These are phyloP conservation scores for Hucho hucho DNA, from an alignment of 2,113 vertebrate genomes.

Conservation along the genomic window DNA sequence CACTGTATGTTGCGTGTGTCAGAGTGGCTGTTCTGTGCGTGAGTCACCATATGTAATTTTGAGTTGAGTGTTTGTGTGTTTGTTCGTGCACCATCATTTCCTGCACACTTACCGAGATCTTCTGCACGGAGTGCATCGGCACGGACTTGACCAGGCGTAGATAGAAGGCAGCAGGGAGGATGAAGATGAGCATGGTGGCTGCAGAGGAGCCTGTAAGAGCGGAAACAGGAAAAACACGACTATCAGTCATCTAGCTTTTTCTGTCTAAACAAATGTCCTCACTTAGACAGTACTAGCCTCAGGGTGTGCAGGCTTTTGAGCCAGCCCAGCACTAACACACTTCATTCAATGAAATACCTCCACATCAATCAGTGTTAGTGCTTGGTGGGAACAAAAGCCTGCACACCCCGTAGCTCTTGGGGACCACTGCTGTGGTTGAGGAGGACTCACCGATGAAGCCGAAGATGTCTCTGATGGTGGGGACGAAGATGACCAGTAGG, in stretches of 20 bases:
- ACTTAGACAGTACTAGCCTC: too few species aligned
- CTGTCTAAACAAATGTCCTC: too few species aligned
- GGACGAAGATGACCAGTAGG: slow-evolving; percentile 93
- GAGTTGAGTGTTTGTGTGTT: not conserved
- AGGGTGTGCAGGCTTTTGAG: too few species aligned
- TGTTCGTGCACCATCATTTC: not conserved
- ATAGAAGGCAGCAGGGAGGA: slow-evolving; percentile 93
- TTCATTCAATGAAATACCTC: too few species aligned
- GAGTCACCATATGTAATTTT: not conserved
- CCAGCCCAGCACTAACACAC: too few species aligned
- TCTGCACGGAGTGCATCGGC: slow-evolving; percentile 84
- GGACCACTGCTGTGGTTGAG: not conserved
- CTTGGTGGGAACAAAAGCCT: too few species aligned
- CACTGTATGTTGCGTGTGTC: not conserved
- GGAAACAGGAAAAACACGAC: not conserved
- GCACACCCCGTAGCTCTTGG: too few species aligned
- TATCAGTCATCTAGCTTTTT: too few species aligned
- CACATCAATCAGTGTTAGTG: too few species aligned
- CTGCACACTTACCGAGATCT: slow-evolving; percentile 85
- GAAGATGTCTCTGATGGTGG: slow-evolving; percentile 96
- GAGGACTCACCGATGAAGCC: slow-evolving; percentile 92
- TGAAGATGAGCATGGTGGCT: slow-evolving; percentile 95
- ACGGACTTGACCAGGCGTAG: slow-evolving; percentile 87
- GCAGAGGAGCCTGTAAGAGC: slow-evolving; percentile 86
- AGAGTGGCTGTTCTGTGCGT: not conserved